Evolutionary conservation across 2,888 invertebrate genomes (phyloP).

Genomic region (Dicyrtomina minuta): DNA sequence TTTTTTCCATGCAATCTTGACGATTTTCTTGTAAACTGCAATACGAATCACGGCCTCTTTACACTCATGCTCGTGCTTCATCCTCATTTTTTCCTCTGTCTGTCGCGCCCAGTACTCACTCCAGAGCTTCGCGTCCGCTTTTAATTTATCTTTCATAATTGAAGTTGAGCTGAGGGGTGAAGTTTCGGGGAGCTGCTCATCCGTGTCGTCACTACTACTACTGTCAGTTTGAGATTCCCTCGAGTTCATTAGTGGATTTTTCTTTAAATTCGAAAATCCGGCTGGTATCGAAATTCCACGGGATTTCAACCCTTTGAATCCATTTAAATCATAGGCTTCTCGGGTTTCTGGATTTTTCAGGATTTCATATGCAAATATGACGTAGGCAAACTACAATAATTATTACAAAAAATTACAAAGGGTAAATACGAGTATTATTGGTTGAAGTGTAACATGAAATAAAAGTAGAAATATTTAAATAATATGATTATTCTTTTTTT

Average conservation of each 20-base stretch:
- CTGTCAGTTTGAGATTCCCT: background rate
- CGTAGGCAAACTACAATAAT: constrained; percentile 34
- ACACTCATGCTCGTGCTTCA: background rate
- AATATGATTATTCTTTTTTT: no score
- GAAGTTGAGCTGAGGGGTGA: no score
- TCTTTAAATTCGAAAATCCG: background rate
- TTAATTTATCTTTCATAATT: background rate
- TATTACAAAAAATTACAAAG: no score
- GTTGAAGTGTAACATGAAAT: no score
- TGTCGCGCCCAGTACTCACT: background rate
- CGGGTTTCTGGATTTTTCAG: constrained; percentile 24
- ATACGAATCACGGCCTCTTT: background rate
- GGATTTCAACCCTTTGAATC: constrained; percentile 19
- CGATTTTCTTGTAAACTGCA: constrained; percentile 21
- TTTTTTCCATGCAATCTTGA: constrained; percentile 32
- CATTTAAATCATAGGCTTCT: constrained; percentile 7
- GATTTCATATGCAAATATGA: constrained; percentile 26
- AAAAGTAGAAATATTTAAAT: no score
- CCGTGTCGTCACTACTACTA: background rate
- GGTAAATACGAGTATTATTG: no score
- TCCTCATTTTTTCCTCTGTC: background rate
- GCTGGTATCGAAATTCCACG: constrained; percentile 20
- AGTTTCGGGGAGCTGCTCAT: no score
- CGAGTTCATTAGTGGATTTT: background rate
- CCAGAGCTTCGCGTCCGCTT: background rate